Evolutionary conservation across 1,140 invertebrate genomes (phyloP).

Genomic region (Euura saliciscinereae): DNA sequence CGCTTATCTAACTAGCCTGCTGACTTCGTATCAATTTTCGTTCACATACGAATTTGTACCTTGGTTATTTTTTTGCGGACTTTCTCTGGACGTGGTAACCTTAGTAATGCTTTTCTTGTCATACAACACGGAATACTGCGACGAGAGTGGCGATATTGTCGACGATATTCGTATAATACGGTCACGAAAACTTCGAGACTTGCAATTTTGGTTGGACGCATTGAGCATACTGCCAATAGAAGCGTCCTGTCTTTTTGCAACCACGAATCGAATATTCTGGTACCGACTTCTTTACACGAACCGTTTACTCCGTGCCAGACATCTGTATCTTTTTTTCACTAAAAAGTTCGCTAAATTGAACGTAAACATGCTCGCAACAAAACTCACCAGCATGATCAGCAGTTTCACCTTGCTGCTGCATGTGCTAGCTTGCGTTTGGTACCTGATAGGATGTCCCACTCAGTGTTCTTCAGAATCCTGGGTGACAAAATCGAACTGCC

Average conservation of each 20-base stretch:
- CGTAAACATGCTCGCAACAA: not conserved
- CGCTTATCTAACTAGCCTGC: not conserved
- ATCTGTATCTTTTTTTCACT: not conserved
- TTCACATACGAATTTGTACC: not conserved
- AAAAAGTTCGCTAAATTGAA: not conserved
- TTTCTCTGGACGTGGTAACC: not conserved
- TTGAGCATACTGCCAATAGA: not conserved
- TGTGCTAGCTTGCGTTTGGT: constrained; percentile 3
- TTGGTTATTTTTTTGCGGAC: not conserved
- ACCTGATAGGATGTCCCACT: not conserved
- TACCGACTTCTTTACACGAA: not conserved
- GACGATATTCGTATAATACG: not conserved
- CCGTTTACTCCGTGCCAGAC: not conserved
- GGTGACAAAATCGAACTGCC: not conserved
- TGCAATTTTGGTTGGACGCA: constrained; percentile 4
- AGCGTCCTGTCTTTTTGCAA: constrained; percentile 6
- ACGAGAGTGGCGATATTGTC: not conserved
- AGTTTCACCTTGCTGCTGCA: not conserved
- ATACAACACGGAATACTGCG: not conserved
- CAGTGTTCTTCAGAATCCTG: constrained; percentile 1
- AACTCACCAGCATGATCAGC: not conserved
- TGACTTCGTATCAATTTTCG: not conserved
- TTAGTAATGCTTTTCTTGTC: not conserved
- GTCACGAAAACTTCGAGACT: not conserved
- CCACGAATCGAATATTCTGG: not conserved